Percentiles rank a stretch among this genome's conserved stretches.
These are phyloP conservation scores for Shargacucullia verbasci DNA, from an alignment of 2,888 invertebrate genomes.

Conservation along the genomic window DNA sequence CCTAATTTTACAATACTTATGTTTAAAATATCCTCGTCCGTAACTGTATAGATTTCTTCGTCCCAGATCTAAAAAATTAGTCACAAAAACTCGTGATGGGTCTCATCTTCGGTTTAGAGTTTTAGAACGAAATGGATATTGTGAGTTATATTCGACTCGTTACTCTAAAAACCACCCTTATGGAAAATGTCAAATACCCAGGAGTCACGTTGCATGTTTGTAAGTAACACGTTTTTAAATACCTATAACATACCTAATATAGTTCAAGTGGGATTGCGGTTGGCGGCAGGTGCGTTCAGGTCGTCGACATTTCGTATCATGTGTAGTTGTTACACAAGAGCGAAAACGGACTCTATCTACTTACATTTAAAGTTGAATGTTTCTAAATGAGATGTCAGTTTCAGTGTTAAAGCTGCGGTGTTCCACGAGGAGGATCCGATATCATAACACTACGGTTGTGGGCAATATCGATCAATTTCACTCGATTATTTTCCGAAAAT, in stretches of 20 bases:
- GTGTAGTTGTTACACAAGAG: constrained; percentile 26
- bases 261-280: constrained; percentile 73
- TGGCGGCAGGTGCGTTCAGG: constrained; percentile 75
- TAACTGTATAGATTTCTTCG: too few relatives aligned
- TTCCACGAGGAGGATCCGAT: constrained; percentile 54
- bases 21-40: too few relatives aligned
- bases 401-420: constrained; percentile 63
- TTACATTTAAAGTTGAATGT: constrained; percentile 24
- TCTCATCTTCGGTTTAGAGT: too few relatives aligned
- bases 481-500: constrained; percentile 57
- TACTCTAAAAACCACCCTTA: constrained; percentile 15
- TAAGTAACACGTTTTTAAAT: constrained; percentile 58
- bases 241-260: constrained; percentile 66
- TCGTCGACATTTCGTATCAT: constrained; percentile 76
- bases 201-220: constrained; percentile 45
- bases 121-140: too few relatives aligned
- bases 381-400: constrained; percentile 7
- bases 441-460: constrained; percentile 61
- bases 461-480: constrained; percentile 59
- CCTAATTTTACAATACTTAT: too few relatives aligned
- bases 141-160: not conserved
- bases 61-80: too few relatives aligned
- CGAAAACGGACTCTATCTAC: constrained; percentile 42
- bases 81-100: too few relatives aligned
- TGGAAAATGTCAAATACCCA: constrained; percentile 38